phyloP scores from a whole-genome alignment of 2,888 invertebrate genomes.

The Entomobrya multifasciata region DNA sequence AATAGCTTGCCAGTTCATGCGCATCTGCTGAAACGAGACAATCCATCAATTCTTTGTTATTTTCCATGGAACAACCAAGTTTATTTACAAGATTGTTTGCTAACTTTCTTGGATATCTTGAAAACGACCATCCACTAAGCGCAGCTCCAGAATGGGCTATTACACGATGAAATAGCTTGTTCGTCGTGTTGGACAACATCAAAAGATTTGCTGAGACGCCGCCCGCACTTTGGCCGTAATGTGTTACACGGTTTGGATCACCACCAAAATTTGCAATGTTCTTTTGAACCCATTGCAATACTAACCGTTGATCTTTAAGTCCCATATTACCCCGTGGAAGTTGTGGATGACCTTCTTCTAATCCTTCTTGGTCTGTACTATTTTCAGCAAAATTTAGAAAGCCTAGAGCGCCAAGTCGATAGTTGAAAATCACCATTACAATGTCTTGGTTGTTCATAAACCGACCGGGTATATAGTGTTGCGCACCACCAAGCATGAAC shows the following conservation, averaged over 20 bases:
- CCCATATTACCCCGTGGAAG: neutral
- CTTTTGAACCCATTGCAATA: slow-evolving; percentile 11
- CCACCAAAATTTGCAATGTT: neutral
- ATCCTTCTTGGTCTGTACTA: no score
- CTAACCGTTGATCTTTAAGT: neutral
- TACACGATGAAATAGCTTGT: neutral
- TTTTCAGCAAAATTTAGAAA: neutral
- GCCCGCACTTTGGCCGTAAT: neutral
- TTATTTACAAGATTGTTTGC: neutral
- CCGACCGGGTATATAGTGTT: neutral
- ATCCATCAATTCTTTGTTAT: neutral
- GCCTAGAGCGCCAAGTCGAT: neutral
- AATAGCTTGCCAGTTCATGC: neutral
- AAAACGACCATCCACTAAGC: neutral
- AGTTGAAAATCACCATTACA: neutral
- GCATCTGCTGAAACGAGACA: neutral
- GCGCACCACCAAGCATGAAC: neutral
- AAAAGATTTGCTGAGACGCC: neutral
- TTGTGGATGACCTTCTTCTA: no score
- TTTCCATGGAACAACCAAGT: neutral
- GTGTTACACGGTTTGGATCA: neutral
- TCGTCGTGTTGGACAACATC: neutral
- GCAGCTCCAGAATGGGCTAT: neutral
- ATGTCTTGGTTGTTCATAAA: slow-evolving; percentile 29
- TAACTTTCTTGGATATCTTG: neutral